phyloP scores from a whole-genome alignment of 1,140 invertebrate species.

The Drosophila nasuta region DNA sequence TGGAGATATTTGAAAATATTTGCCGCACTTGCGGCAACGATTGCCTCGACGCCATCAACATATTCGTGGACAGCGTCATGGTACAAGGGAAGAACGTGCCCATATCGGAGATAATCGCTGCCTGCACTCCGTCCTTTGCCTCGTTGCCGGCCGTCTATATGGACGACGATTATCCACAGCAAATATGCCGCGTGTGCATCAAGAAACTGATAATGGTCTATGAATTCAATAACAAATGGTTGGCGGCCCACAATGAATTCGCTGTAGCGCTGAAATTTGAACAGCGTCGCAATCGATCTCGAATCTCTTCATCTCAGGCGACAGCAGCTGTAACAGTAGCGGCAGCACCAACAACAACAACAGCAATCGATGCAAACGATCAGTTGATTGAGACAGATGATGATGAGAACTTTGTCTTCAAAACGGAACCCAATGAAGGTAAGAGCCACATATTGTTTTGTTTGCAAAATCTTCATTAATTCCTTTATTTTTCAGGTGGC shows the following conservation, averaged over 20 bases:
- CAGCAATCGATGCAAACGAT: neutral
- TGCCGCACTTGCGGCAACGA: conserved; percentile 74
- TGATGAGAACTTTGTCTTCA: conserved; percentile 23
- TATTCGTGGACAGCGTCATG: conserved; percentile 32
- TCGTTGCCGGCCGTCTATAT: conserved; percentile 19
- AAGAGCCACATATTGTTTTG: neutral
- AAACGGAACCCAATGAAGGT: conserved; percentile 33
- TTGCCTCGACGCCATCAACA: conserved; percentile 52
- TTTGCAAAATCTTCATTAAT: too few relatives aligned
- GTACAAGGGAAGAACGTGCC: conserved; percentile 31
- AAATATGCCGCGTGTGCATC: conserved; percentile 63
- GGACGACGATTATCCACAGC: conserved; percentile 62
- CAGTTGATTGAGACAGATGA: conserved; percentile 8
- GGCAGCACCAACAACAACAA: neutral
- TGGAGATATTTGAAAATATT: conserved; percentile 77
- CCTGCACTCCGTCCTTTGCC: conserved; percentile 41
- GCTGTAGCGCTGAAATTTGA: conserved; percentile 66
- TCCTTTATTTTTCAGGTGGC: neutral
- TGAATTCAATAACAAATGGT: conserved; percentile 63
- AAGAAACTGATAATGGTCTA: conserved; percentile 60
- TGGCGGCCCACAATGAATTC: conserved; percentile 58
- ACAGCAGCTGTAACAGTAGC: neutral
- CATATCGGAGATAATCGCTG: conserved; percentile 37
- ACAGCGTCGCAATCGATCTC: conserved; percentile 52
- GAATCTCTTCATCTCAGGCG: neutral